Conservation (phyloP, 2,113 vertebrate genomes). For the Leptodactylus fuscus region DNA sequence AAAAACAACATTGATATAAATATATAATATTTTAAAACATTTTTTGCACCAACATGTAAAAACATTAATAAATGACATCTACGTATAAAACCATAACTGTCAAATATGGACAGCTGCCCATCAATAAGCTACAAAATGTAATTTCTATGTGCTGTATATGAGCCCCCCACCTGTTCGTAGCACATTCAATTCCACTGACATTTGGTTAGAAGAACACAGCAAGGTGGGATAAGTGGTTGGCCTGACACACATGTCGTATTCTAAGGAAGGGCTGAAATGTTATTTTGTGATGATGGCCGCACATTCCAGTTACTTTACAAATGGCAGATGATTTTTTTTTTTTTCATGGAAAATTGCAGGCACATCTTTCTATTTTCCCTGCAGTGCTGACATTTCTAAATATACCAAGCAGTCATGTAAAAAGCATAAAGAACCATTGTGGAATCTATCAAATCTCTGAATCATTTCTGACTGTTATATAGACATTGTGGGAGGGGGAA, state of each 20-base stretch:
- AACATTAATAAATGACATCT: too few relatives aligned
- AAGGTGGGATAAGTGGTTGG: background rate
- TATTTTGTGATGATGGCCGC: background rate
- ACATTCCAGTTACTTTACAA: background rate
- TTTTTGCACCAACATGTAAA: too few relatives aligned
- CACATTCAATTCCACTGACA: background rate
- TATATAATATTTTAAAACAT: too few relatives aligned
- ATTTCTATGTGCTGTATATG: too few relatives aligned
- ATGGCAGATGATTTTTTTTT: slow-evolving; percentile 9
- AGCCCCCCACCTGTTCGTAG: too few relatives aligned
- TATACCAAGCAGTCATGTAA: background rate
- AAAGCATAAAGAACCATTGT: background rate
- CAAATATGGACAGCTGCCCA: too few relatives aligned
- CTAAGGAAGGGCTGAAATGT: background rate
- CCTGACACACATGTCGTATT: background rate
- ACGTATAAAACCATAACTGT: too few relatives aligned
- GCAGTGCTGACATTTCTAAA: slow-evolving; percentile 26
- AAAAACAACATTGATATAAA: too few relatives aligned
- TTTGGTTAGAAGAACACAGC: background rate
- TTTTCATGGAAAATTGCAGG: background rate
- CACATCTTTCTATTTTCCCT: background rate
- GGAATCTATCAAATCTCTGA: background rate
- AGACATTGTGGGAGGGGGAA: background rate
- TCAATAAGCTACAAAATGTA: too few relatives aligned
- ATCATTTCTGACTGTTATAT: background rate